Base-by-base conservation (phyloP, 2,888 invertebrate species). In the Synergus umbraculus region DNA sequence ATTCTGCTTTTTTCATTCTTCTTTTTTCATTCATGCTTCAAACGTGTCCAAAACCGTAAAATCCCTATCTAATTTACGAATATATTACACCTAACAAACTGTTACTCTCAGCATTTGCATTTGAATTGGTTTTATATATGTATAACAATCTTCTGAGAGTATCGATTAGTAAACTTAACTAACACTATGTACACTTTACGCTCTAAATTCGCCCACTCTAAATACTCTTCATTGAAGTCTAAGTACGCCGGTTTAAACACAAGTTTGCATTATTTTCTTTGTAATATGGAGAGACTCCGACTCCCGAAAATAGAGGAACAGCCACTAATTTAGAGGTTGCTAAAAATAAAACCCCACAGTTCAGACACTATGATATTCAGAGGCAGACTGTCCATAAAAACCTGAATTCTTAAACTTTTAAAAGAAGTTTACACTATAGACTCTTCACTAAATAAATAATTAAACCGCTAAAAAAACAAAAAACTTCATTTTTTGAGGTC, bases 281-380 rank as follows among this genome's bases (percentile, higher is more conserved):
- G 84, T 83, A 84, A 88, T 88, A 87, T 85, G 83, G 80, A 85
- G 83, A 86, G 82, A 83, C 85, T 86, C 83, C 79, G 84, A 88
- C 87, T 84, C 83, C 88, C 86, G 86, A 90, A 90, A 91, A 91
- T 91, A 91, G 90, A 88, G 86, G 84, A 88, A 90, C 85, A 86
- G 88, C 82, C 87, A 89, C 88, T 89, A 88, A 90, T 89, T 88
- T 88, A 87, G 89, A 88, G 84, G 83, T 84, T 83, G 89, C 91
- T 91, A 91, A 91, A 91, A 91, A 91, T 91, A 91, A 89, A 87
- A 88, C 84, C 85, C 83, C 83, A 85, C 84, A 80, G 86, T 88
- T 85, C 87, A 88, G 88, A 88, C 85, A 83, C 84, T 79, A 87
- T 89, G 86, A 87, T 86, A 86, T 87, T 88, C 85, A 83, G 76